phyloP scores from a whole-genome alignment of 2,797 vertebrate species.

The Sarcophilus harrisii region DNA sequence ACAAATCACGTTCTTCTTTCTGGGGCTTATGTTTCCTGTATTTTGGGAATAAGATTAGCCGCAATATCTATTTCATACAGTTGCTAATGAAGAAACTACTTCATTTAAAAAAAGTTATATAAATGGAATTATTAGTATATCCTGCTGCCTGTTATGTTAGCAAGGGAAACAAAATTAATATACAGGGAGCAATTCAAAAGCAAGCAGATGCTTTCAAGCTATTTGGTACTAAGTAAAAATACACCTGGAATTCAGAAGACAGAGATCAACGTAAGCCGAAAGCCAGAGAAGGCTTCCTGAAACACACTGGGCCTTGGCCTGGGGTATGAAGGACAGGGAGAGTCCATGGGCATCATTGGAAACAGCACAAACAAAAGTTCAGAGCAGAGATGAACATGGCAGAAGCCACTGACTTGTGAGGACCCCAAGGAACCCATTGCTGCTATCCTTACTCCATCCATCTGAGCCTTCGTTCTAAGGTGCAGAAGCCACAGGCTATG shows the following conservation, averaged over 20 bases:
- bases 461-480: slow-evolving; percentile 3
- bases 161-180: background rate
- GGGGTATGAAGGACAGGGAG: background rate
- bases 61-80: background rate
- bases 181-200: background rate
- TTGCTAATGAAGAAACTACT: background rate
- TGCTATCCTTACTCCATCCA: background rate
- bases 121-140: background rate
- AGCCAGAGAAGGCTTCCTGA: background rate
- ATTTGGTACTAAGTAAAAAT: background rate
- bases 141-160: background rate
- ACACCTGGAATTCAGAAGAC: background rate
- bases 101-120: background rate
- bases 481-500: background rate
- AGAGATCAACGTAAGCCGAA: background rate
- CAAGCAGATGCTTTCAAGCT: background rate
- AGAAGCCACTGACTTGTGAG: background rate
- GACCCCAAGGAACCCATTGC: background rate
- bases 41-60: background rate
- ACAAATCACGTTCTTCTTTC: background rate
- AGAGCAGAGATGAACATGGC: background rate
- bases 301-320: background rate
- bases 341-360: background rate
- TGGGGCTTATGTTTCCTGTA: background rate
- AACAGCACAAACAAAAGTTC: background rate